Percentiles rank a stretch among this genome's conserved stretches.
These are phyloP conservation scores for Spodoptera picta DNA, from an alignment of 2,888 invertebrate genomes.

Conservation along the genomic window DNA sequence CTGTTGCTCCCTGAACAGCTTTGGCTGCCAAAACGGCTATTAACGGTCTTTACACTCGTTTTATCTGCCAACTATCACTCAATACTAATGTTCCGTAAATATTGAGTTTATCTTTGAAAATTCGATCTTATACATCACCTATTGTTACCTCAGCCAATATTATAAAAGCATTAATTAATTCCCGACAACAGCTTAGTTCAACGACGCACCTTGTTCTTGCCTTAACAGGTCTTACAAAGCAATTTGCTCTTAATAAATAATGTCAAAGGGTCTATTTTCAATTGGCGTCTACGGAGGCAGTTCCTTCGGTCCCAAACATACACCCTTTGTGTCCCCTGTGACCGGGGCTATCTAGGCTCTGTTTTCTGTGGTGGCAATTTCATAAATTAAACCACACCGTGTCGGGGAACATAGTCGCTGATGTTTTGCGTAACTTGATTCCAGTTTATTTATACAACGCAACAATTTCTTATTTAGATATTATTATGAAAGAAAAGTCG, in stretches of 20 bases:
- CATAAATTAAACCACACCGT: conserved; percentile 73
- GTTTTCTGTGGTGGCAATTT: conserved; percentile 71
- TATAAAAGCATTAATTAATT: conserved; percentile 45
- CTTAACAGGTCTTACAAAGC: conserved; percentile 51
- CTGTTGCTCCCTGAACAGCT: conserved; percentile 12
- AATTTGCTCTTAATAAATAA: conserved; percentile 67
- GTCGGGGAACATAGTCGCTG: conserved; percentile 53
- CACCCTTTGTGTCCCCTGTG: conserved; percentile 62
- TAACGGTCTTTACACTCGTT: conserved; percentile 18
- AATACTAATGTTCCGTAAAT: conserved; percentile 6
- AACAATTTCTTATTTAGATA: conserved; percentile 13
- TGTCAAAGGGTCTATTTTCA: conserved; percentile 67
- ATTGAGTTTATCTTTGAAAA: conserved; percentile 10
- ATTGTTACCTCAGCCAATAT: conserved; percentile 18
- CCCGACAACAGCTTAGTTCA: conserved; percentile 20
- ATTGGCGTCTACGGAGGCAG: conserved; percentile 53
- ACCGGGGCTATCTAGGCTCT: conserved; percentile 60
- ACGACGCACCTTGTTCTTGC: conserved; percentile 29
- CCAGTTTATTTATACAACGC: conserved; percentile 36
- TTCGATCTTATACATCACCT: conserved; percentile 6
- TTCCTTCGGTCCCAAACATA: conserved; percentile 53
- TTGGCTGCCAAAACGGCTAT: conserved; percentile 32
- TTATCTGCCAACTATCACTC: conserved; percentile 36
- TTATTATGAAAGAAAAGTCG: conserved; percentile 29
- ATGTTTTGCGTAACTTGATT: conserved; percentile 58